Percentiles rank a stretch among this genome's conserved stretches.
These are phyloP conservation scores for Leptocoma aspasia DNA, from an alignment of 2,113 vertebrate genomes.

Conservation along the genomic window DNA sequence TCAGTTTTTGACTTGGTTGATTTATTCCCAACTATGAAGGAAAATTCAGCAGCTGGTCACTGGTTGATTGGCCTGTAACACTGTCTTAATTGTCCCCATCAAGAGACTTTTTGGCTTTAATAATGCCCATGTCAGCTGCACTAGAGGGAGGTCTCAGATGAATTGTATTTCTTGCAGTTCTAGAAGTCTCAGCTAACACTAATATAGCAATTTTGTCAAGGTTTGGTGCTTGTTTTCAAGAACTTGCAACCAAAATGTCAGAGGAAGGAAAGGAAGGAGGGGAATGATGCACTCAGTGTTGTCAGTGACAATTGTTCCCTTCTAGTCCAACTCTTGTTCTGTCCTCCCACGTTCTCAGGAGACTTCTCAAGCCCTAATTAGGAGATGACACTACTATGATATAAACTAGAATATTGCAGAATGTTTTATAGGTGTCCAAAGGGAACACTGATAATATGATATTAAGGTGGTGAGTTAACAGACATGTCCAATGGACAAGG, in stretches of 20 bases:
- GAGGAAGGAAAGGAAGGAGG: neutral
- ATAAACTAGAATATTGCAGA: neutral
- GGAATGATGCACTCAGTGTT: rapidly evolving
- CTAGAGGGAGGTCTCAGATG: neutral
- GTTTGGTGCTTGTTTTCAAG: neutral
- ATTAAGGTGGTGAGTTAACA: neutral
- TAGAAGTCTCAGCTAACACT: neutral
- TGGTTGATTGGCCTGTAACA: neutral
- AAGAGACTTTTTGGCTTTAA: neutral
- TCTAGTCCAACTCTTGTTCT: neutral
- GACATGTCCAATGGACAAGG: neutral
- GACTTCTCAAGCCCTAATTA: neutral
- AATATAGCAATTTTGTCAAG: neutral
- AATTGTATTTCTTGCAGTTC: neutral
- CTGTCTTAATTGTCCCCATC: neutral
- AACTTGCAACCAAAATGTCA: neutral
- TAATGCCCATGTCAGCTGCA: neutral
- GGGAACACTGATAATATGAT: neutral
- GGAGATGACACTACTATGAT: neutral
- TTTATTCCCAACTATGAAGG: neutral
- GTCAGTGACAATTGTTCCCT: neutral
- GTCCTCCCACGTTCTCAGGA: neutral
- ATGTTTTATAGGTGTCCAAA: neutral
- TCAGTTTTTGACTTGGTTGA: neutral
- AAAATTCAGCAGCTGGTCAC: neutral